Conservation (phyloP, 2,113 vertebrate species). For the Xyliphius kryptos region DNA sequence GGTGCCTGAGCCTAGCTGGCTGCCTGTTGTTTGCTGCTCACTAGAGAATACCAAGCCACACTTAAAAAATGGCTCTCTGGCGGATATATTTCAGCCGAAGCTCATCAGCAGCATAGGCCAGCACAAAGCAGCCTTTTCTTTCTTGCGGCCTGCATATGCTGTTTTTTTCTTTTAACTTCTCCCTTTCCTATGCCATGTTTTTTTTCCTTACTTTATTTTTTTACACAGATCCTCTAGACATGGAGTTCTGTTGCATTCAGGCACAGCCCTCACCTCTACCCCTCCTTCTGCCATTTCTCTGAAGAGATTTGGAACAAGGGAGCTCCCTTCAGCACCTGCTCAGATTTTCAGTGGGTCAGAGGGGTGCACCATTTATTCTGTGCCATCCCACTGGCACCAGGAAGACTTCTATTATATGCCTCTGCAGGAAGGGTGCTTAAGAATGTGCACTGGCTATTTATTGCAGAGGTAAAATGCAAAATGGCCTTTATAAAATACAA, state of each 20-base stretch:
- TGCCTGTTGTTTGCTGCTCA: conserved; percentile 56
- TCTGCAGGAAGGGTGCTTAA: conserved; percentile 45
- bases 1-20: conserved; percentile 54
- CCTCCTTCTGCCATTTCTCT: conserved; percentile 30
- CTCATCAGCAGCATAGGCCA: conserved; percentile 37
- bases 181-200: too few relatives aligned
- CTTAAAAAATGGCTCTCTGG: conserved; percentile 43
- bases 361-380: conserved; percentile 59
- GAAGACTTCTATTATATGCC: conserved; percentile 52
- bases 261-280: conserved; percentile 8
- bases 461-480: conserved; percentile 45
- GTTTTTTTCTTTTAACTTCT: conserved; percentile 38
- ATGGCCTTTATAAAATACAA: conserved; percentile 35
- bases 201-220: too few relatives aligned
- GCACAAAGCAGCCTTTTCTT: too few relatives aligned
- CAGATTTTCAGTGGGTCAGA: conserved; percentile 48
- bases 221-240: too few relatives aligned
- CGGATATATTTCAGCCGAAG: conserved; percentile 44
- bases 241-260: conserved; percentile 40
- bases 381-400: conserved; percentile 50
- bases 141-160: conserved; percentile 28
- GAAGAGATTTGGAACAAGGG: conserved; percentile 40
- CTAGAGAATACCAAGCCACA: conserved; percentile 53
- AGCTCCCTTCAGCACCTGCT: conserved; percentile 51
- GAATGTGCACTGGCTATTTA: conserved; percentile 47